Conservation (phyloP, 2,888 invertebrate species). For the Mantis religiosa region DNA sequence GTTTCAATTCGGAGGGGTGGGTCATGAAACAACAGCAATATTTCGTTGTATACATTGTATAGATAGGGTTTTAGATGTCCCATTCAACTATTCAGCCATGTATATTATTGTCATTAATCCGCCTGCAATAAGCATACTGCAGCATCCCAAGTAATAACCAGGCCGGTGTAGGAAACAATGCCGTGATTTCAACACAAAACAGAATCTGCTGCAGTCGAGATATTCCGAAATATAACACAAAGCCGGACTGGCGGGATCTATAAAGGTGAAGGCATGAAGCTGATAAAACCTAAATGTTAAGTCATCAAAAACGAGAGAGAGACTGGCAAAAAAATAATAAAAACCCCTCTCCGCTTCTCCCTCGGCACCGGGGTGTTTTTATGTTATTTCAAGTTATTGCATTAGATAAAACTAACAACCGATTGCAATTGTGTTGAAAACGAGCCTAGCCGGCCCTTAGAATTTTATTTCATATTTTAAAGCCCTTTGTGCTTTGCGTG, state of each 20-base stretch:
- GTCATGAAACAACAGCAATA: constrained; percentile 21
- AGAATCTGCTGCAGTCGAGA: constrained; percentile 15
- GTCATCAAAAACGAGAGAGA: constrained; percentile 7
- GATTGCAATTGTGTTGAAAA: constrained; percentile 32
- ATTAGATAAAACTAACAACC: constrained; percentile 32
- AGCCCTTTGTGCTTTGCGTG: constrained; percentile 24
- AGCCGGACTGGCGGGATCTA: neutral
- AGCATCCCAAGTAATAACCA: constrained; percentile 30
- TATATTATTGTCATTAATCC: constrained; percentile 33
- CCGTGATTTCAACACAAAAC: constrained; percentile 29
- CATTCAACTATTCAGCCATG: constrained; percentile 20
- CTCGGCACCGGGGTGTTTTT: constrained; percentile 8
- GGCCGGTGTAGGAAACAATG: constrained; percentile 27
- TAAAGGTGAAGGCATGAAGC: constrained; percentile 14
- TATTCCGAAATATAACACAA: constrained; percentile 18
- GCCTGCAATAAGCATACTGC: constrained; percentile 29
- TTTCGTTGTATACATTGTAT: constrained; percentile 29
- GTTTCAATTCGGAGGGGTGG: constrained; percentile 26
- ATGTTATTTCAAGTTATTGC: constrained; percentile 30
- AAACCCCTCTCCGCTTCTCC: neutral
- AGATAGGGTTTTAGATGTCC: constrained; percentile 27
- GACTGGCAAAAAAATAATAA: neutral
- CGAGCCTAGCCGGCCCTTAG: constrained; percentile 21
- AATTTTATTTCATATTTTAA: constrained; percentile 32
- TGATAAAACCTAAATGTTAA: constrained; percentile 31